Conservation (phyloP, 2,113 vertebrate species). For the Chamaetylas fuelleborni region DNA sequence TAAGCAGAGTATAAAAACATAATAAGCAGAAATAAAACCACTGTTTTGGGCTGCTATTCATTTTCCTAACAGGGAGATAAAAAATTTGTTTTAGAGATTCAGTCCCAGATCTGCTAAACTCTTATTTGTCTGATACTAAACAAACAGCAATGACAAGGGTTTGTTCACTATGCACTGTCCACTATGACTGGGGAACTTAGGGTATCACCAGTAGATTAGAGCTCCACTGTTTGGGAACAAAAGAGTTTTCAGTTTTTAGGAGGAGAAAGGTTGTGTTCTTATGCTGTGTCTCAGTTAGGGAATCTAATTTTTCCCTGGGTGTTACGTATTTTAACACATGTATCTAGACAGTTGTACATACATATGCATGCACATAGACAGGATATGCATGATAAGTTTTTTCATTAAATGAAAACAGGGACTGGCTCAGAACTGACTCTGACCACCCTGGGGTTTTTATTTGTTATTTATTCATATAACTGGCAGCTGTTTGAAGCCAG, state of each 20-base stretch:
- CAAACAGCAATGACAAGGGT: not conserved
- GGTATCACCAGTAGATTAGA: not conserved
- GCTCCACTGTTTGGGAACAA: not conserved
- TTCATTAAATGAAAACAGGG: not conserved
- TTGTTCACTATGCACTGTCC: not conserved
- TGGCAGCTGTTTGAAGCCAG: not conserved
- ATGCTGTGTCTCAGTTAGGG: not conserved
- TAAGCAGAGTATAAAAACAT: not conserved
- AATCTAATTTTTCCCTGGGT: not conserved
- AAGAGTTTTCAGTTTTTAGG: not conserved
- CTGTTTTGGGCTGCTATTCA: not conserved
- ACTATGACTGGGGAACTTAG: not conserved
- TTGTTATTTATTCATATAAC: not conserved
- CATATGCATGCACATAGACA: not conserved
- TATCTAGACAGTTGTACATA: not conserved
- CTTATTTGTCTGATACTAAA: not conserved
- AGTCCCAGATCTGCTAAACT: not conserved
- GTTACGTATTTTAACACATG: not conserved
- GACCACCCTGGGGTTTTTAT: not conserved
- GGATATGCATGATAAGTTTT: not conserved
- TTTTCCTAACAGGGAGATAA: not conserved
- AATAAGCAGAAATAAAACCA: not conserved
- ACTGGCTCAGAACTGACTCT: not conserved
- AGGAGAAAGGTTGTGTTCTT: not conserved
- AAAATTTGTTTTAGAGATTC: not conserved